A percentile compares a stretch with the other conserved stretches of the same genome.
Conservation (phyloP, 2,888 invertebrate genomes). For the Pristionchus fissidentatus region DNA sequence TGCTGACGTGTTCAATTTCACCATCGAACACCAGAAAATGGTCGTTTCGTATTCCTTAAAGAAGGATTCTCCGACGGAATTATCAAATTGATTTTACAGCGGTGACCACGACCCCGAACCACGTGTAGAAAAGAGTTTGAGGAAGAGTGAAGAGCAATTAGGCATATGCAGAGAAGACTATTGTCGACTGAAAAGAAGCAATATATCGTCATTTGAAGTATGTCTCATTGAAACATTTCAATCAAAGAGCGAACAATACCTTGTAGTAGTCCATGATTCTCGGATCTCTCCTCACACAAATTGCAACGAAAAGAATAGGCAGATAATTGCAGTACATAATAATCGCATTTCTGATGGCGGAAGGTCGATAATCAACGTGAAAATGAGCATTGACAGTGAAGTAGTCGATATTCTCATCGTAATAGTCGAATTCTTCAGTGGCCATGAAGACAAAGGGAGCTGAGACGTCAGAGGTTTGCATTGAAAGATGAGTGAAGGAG, state of each 20-base stretch:
- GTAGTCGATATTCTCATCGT: background rate
- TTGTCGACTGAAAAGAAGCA: background rate
- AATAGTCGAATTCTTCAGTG: no score
- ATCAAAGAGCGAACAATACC: background rate
- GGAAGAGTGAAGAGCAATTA: background rate
- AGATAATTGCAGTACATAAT: background rate
- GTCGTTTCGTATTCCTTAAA: background rate
- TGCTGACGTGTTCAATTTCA: background rate
- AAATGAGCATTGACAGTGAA: background rate
- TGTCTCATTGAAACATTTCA: background rate
- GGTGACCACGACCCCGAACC: background rate
- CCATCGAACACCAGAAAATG: background rate
- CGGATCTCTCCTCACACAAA: background rate
- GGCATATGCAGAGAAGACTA: background rate
- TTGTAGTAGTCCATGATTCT: background rate
- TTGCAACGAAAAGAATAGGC: background rate
- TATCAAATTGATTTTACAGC: background rate
- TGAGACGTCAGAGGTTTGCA: no score
- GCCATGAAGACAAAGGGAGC: no score
- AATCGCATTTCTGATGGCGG: background rate
- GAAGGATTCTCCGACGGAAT: no score
- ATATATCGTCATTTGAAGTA: background rate
- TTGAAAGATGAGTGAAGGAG: no score
- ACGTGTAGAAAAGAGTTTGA: background rate
- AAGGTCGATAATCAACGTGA: background rate